phyloP scores from a whole-genome alignment of 1,140 invertebrate genomes.

The Scaptomyza pallida region DNA sequence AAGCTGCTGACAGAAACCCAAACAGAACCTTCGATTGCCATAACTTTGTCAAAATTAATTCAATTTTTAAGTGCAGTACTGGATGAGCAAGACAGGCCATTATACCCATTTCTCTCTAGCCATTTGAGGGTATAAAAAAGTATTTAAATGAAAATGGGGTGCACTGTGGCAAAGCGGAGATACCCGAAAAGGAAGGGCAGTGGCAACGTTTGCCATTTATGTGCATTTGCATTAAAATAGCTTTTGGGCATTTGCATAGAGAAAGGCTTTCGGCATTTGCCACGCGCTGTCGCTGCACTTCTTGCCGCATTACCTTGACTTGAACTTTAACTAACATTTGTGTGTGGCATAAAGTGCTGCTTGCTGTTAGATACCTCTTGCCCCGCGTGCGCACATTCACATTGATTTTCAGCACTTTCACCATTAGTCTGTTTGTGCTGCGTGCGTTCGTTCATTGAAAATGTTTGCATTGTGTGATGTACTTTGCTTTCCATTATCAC shows the following conservation, averaged over 20 bases:
- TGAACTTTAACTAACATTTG: constrained; percentile 22
- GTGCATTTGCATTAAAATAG: constrained; percentile 72
- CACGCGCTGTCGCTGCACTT: constrained; percentile 57
- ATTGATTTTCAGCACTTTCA: constrained; percentile 34
- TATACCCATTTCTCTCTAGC: no score
- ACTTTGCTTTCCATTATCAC: constrained; percentile 28
- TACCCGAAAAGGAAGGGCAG: not conserved
- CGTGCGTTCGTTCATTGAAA: not conserved
- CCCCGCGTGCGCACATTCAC: not conserved
- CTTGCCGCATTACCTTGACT: constrained; percentile 37
- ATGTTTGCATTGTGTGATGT: not conserved
- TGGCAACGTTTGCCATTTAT: constrained; percentile 61
- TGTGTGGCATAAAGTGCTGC: constrained; percentile 2
- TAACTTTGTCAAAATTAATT: no score
- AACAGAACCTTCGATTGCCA: no score
- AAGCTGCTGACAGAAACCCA: no score
- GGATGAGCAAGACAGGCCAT: no score
- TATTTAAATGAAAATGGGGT: constrained; percentile 55
- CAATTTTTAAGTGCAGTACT: no score
- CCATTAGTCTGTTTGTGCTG: not conserved
- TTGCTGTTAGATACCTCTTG: constrained; percentile 3
- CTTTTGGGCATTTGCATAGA: constrained; percentile 70
- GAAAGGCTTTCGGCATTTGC: constrained; percentile 50
- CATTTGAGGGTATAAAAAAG: no score
- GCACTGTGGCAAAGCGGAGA: not conserved